Base-by-base conservation (phyloP, 2,113 vertebrate species). In the Aplodontia rufa region DNA sequence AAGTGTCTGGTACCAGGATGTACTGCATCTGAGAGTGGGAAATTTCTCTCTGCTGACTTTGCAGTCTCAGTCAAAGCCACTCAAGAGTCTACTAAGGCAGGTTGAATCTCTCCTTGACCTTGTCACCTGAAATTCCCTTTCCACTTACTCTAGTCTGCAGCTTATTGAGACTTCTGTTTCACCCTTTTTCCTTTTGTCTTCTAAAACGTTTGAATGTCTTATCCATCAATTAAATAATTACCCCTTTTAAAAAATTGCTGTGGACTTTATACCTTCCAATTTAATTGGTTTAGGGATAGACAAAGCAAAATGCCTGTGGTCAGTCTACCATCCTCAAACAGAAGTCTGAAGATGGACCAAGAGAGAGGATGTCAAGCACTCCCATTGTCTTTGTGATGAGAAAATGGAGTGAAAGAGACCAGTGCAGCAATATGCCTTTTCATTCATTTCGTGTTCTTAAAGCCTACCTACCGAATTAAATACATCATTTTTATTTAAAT, bases 391-490 rank as follows among this genome's bases (percentile, higher is more conserved):
- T 79, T 35, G 42, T 69, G 91, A 74, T 79, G 26, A 74, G 47
- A 79, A 74, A 66, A 47, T 47, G 64, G 45, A 35, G 32, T 42
- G 32, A 12, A 40, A 42, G 58, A 75, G 20, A 66, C 11, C 16
- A 51, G 37, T 22, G 1, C 11, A 20, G 35, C 8, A 6, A 22
- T 32, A 28, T 11, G 1, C 35, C 45, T n/a, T 81, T 47, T 68
- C 35, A 86, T 51, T n/a, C 68, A 14, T 22, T n/a, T 51, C 13
- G 3, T 42, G 37, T 55, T 78, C 71, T 90, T 86, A 93, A 90
- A 76, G 16, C 42, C 74, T 45, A 47, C 20, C 40, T 47, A 26
- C 53, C 87, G 60, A 47, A 58, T 45, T 71, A 60, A 86, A 62
- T 47, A 53, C 4, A 62, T 16, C 72, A n/a, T 82, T 28, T 75